Conservation (phyloP, 2,888 invertebrate species). For the Zygaena filipendulae region DNA sequence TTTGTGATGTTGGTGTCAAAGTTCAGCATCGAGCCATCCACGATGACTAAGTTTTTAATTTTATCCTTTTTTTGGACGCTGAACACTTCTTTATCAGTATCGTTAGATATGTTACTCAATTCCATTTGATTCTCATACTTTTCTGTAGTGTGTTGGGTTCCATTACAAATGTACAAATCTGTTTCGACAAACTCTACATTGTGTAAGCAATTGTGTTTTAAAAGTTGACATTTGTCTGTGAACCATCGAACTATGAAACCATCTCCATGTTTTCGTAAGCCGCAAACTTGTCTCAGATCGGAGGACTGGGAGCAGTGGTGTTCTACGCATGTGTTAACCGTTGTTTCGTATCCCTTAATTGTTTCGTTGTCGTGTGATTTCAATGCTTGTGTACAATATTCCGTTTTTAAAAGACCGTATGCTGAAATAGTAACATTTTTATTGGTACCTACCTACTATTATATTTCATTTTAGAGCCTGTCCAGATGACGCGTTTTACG, state of each 20-base stretch:
- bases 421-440: conserved; percentile 25
- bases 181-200: conserved; percentile 26
- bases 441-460: no score
- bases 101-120: no score
- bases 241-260: conserved; percentile 39
- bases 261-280: conserved; percentile 28
- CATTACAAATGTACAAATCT: conserved; percentile 31
- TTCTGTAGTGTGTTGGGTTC: no score
- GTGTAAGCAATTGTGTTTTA: conserved; percentile 31
- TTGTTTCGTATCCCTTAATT: no score
- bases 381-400: conserved; percentile 27
- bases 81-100: no score
- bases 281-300: conserved; percentile 26
- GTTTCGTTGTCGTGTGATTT: conserved; percentile 2
- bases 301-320: conserved; percentile 11
- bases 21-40: conserved; percentile 30
- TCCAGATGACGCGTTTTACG: no score
- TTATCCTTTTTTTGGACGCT: no score
- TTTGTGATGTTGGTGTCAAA: conserved; percentile 25
- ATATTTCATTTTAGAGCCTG: no score
- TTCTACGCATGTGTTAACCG: conserved; percentile 18
- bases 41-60: conserved; percentile 24
- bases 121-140: no score
- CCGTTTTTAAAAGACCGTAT: conserved; percentile 29
- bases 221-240: conserved; percentile 30